Evolutionary conservation across 2,113 vertebrate species (phyloP).

Genomic region (Tetrao urogallus): DNA sequence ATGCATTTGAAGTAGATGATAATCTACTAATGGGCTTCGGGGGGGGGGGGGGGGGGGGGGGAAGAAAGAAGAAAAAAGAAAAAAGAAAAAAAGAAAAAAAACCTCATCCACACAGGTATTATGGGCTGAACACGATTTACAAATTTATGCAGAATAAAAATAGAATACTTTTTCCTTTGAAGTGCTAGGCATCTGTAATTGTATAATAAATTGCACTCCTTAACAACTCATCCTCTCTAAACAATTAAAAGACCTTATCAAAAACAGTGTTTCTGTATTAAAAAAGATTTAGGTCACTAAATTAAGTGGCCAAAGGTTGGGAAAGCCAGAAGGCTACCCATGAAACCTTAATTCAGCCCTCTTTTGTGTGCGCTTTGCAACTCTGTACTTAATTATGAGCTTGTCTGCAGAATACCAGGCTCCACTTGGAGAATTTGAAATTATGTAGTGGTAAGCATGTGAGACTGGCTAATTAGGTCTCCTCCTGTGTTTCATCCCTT

Average conservation of each 20-base stretch:
- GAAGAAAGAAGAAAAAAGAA: too few species aligned
- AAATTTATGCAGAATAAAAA: constrained; percentile 10
- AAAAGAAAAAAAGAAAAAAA: background rate
- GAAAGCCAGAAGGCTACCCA: constrained; percentile 5
- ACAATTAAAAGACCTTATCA: background rate
- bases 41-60: too few species aligned
- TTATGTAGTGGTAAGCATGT: background rate
- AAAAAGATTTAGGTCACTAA: constrained; percentile 10
- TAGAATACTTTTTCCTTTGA: background rate
- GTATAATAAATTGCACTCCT: background rate
- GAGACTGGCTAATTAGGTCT: background rate
- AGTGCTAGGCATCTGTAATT: background rate
- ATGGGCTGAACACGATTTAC: background rate
- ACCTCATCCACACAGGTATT: background rate
- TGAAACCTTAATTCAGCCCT: constrained; percentile 13
- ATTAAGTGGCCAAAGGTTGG: background rate
- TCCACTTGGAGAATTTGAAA: constrained; percentile 19
- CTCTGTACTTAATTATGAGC: constrained; percentile 14
- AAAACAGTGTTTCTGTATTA: background rate
- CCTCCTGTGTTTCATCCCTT: background rate
- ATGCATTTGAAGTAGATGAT: background rate
- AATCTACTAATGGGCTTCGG: background rate
- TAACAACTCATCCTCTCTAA: background rate
- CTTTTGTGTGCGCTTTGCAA: background rate
- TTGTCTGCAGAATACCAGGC: background rate